Evolutionary conservation across 2,797 vertebrate genomes (phyloP).

Genomic region (Phylloscopus collybita): DNA sequence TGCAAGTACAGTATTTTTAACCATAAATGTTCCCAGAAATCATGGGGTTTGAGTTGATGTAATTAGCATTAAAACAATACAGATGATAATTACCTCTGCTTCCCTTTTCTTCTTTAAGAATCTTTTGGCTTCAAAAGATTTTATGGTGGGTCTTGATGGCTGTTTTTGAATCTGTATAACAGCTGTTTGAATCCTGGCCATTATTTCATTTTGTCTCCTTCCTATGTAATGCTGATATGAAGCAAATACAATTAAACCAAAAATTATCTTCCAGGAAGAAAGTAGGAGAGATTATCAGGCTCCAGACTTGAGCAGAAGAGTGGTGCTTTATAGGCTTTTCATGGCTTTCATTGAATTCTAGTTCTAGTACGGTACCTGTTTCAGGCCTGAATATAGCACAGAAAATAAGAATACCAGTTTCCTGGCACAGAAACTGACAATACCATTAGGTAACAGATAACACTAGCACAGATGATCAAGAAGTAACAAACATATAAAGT

Average conservation of each 20-base stretch:
- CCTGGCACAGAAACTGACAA: not conserved
- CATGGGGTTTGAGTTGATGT: not conserved
- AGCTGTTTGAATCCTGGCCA: conserved; percentile 79
- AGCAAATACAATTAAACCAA: not conserved
- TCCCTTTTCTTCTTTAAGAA: conserved; percentile 80
- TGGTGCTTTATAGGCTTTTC: not conserved
- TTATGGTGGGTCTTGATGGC: conserved; percentile 69
- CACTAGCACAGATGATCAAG: not conserved
- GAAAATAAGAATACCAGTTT: not conserved
- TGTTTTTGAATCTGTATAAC: conserved; percentile 82
- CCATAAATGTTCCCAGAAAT: not conserved
- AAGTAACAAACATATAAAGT: not conserved
- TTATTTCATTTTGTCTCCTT: conserved; percentile 80
- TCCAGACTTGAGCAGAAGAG: not conserved
- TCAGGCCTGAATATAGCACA: not conserved
- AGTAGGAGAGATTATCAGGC: not conserved
- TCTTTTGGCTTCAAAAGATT: conserved; percentile 76
- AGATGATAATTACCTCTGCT: conserved; percentile 81
- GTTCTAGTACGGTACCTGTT: not conserved
- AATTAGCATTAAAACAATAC: not conserved
- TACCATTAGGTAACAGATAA: not conserved
- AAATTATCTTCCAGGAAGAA: not conserved
- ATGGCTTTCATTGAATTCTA: not conserved
- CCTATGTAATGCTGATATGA: conserved; percentile 67
- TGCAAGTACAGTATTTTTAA: not conserved